Evolutionary conservation across 2,113 vertebrate species (phyloP).

Genomic region (Misgurnus anguillicaudatus): DNA sequence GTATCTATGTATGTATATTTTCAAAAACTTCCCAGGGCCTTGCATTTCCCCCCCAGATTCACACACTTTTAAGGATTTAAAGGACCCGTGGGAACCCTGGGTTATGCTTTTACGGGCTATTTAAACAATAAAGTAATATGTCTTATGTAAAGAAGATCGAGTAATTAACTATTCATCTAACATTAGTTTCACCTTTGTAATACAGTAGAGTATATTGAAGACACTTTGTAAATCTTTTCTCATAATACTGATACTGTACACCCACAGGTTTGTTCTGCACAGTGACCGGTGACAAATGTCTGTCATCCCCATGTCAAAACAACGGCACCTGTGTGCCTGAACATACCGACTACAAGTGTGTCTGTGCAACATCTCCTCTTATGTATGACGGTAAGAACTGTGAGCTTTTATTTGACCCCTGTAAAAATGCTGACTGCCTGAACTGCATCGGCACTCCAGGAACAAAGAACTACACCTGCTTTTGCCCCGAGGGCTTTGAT

Average conservation of each 20-base stretch:
- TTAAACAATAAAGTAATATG: no score
- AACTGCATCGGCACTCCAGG: constrained; percentile 68
- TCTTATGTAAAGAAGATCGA: no score
- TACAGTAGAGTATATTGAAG: no score
- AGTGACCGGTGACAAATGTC: constrained; percentile 71
- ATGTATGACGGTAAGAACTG: constrained; percentile 75
- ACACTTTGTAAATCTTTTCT: no score
- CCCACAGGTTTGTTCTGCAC: constrained; percentile 70
- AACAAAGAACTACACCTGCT: constrained; percentile 68
- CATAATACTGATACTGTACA: not conserved
- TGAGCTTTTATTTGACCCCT: constrained; percentile 75
- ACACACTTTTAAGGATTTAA: no score
- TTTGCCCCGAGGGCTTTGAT: constrained; percentile 68
- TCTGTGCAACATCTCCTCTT: constrained; percentile 68
- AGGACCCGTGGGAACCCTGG: no score
- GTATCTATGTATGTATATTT: no score
- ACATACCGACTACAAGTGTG: constrained; percentile 74
- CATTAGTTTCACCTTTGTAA: no score
- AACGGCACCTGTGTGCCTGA: constrained; percentile 75
- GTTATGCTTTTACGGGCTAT: no score
- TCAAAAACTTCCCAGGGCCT: no score
- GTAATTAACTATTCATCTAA: no score
- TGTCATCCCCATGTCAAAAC: constrained; percentile 80
- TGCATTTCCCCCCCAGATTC: no score
- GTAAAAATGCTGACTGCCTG: constrained; percentile 61